Conservation (phyloP, 1,140 invertebrate species). For the Luehdorfia chinensis region DNA sequence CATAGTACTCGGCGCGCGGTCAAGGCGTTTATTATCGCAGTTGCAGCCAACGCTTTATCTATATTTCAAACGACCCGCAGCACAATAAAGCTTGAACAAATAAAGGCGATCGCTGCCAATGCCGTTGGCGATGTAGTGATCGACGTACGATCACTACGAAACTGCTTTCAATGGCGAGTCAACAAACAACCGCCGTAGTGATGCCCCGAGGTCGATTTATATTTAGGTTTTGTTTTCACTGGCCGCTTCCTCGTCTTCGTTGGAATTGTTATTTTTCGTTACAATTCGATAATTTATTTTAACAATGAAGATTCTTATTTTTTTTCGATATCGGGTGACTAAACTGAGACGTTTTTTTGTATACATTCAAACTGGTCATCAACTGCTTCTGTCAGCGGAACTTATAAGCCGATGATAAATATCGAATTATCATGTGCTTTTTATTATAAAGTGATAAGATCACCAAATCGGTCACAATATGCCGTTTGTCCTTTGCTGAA, state of each 20-base stretch:
- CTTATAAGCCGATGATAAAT: too few species aligned
- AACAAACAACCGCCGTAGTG: conserved; percentile 4
- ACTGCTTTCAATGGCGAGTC: conserved; percentile 2
- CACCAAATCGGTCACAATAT: too few species aligned
- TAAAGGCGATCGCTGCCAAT: not conserved
- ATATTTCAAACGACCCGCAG: not conserved
- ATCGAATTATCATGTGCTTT: too few species aligned
- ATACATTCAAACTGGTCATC: too few species aligned
- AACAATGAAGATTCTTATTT: not conserved
- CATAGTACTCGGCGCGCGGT: not conserved
- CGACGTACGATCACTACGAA: not conserved
- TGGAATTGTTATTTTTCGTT: not conserved
- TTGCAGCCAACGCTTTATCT: conserved; percentile 7
- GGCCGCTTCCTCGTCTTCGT: not conserved
- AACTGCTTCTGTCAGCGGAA: too few species aligned
- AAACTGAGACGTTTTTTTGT: too few species aligned
- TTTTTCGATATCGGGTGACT: too few species aligned
- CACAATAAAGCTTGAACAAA: not conserved
- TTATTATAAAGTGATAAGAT: too few species aligned
- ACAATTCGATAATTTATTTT: not conserved
- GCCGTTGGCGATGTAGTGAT: not conserved
- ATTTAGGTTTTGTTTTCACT: conserved; percentile 7
- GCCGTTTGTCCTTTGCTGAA: too few species aligned
- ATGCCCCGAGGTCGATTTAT: conserved; percentile 5
- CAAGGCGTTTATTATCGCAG: conserved; percentile 5